These are phyloP conservation scores for Hydroisotoma schaefferi DNA, from an alignment of 2,888 invertebrate genomes.

Conservation along the genomic window DNA sequence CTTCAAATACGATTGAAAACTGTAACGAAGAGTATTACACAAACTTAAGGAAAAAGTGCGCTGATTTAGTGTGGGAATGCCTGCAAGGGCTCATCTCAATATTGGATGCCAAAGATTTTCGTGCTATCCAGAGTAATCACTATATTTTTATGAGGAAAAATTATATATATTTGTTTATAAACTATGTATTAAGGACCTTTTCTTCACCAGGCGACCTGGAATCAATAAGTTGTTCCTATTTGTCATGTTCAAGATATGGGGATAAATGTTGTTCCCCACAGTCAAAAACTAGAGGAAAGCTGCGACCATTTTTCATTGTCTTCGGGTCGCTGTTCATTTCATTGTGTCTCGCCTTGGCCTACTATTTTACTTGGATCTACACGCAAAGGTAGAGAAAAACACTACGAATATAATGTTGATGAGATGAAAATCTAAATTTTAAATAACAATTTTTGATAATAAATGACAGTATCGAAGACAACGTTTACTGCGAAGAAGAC, in stretches of 20 bases:
- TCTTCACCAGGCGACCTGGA: constrained; percentile 44
- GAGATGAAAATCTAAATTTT: too few relatives aligned
- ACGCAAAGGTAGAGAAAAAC: constrained; percentile 41
- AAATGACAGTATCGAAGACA: constrained; percentile 16
- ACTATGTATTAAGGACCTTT: neutral
- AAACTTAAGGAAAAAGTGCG: constrained; percentile 42
- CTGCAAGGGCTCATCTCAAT: constrained; percentile 48
- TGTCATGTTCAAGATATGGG: constrained; percentile 48
- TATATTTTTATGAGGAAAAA: neutral
- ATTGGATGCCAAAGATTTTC: constrained; percentile 48
- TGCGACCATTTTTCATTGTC: constrained; percentile 48
- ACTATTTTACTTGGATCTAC: constrained; percentile 49
- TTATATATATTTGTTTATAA: neutral
- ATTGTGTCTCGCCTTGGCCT: constrained; percentile 47
- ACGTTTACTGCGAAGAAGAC: constrained; percentile 27
- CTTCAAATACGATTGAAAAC: constrained; percentile 14
- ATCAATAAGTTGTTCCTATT: constrained; percentile 47
- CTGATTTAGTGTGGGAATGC: constrained; percentile 47
- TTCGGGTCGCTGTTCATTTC: constrained; percentile 48
- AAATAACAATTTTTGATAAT: too few relatives aligned
- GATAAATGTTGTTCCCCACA: constrained; percentile 45
- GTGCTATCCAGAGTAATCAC: constrained; percentile 44
- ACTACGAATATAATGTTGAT: too few relatives aligned
- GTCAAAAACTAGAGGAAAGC: constrained; percentile 39
- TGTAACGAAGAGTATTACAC: constrained; percentile 48